Conservation (phyloP, 2,888 invertebrate species). For the Zaprionus lineosus region DNA sequence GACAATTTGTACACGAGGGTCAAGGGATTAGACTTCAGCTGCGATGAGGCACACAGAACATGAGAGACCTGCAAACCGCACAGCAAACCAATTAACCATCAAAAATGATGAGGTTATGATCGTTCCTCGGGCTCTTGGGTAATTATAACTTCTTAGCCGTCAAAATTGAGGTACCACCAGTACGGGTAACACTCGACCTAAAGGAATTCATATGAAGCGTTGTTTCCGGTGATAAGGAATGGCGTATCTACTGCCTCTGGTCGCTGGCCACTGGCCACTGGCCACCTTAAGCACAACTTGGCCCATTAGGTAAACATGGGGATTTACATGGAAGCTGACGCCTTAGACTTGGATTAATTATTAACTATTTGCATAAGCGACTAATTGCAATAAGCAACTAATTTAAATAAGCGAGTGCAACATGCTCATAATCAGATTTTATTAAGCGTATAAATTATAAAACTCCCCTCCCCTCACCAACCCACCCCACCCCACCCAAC, state of each 20-base stretch:
- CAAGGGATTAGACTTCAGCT: conserved; percentile 61
- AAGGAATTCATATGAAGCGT: conserved; percentile 45
- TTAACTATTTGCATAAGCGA: conserved; percentile 68
- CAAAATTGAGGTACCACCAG: conserved; percentile 60
- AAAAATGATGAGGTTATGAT: conserved; percentile 57
- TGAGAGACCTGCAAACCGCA: conserved; percentile 3
- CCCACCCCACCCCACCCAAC: background rate
- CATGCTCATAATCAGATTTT: conserved; percentile 67
- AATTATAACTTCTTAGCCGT: conserved; percentile 48
- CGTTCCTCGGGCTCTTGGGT: conserved; percentile 41
- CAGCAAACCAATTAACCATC: conserved; percentile 46
- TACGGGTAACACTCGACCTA: conserved; percentile 3
- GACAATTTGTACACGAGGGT: conserved; percentile 52
- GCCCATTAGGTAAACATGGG: no score
- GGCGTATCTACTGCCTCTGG: no score
- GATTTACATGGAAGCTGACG: no score
- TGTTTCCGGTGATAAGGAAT: conserved; percentile 67
- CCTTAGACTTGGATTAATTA: conserved; percentile 53
- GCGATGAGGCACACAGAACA: conserved; percentile 41
- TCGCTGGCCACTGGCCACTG: no score
- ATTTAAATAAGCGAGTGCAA: conserved; percentile 57
- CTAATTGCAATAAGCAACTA: no score
- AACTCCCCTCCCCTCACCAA: conserved; percentile 8
- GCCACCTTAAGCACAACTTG: no score
- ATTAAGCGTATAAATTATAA: conserved; percentile 49